Evolutionary conservation across 2,888 invertebrate species (phyloP).

Genomic region (Nycteola revayana): DNA sequence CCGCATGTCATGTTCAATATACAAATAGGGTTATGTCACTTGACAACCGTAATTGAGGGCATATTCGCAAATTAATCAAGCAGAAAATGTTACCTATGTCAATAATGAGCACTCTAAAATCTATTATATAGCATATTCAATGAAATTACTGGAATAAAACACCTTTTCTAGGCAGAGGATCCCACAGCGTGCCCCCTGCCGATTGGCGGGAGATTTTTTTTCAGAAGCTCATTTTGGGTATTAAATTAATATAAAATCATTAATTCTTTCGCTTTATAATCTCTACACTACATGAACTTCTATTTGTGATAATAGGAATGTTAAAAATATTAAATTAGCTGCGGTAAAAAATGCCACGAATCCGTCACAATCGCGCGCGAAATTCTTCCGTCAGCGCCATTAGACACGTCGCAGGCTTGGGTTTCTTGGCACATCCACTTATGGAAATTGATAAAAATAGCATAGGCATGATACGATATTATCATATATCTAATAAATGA

Average conservation of each 20-base stretch:
- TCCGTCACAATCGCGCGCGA: slow-evolving; percentile 82
- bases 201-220: slow-evolving; percentile 77
- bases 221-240: slow-evolving; percentile 48
- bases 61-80: slow-evolving; percentile 49
- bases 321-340: slow-evolving; percentile 62
- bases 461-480: slow-evolving; percentile 47
- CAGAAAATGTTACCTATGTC: slow-evolving; percentile 33
- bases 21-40: slow-evolving; percentile 81
- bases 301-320: slow-evolving; percentile 41
- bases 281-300: slow-evolving; percentile 48
- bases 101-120: slow-evolving; percentile 33
- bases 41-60: slow-evolving; percentile 67
- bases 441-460: slow-evolving; percentile 79
- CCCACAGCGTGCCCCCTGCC: slow-evolving; percentile 76
- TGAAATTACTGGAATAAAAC: slow-evolving; percentile 38
- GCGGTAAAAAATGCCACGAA: slow-evolving; percentile 80
- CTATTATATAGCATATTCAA: slow-evolving; percentile 25
- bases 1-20: slow-evolving; percentile 78
- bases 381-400: slow-evolving; percentile 80
- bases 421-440: slow-evolving; percentile 74
- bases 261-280: slow-evolving; percentile 39
- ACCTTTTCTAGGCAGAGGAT: slow-evolving; percentile 41
- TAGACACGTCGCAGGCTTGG: slow-evolving; percentile 81
- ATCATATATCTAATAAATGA: slow-evolving; percentile 39
- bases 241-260: slow-evolving; percentile 31